Evolutionary conservation across 2,888 invertebrate species (phyloP).

Genomic region (Agonum fuliginosum): DNA sequence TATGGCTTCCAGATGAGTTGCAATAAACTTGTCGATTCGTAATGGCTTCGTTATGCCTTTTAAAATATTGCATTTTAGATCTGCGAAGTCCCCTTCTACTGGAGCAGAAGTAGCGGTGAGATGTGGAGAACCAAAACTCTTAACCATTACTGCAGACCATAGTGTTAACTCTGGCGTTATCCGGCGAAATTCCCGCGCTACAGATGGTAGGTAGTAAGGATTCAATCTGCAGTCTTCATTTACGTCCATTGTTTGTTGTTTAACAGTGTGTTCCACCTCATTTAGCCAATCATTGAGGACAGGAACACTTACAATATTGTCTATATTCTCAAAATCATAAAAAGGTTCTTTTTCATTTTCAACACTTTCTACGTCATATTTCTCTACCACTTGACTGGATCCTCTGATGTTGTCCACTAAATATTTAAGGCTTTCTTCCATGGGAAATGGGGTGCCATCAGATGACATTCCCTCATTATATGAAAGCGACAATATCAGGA

Average conservation of each 20-base stretch:
- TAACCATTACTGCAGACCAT: neutral
- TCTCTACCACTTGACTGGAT: neutral
- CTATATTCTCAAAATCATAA: neutral
- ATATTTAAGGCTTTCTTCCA: constrained; percentile 5
- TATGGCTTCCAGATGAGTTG: neutral
- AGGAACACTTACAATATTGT: constrained; percentile 2
- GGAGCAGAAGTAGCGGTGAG: neutral
- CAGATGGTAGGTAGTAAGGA: neutral
- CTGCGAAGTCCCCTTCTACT: neutral
- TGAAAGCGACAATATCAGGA: too few relatives aligned
- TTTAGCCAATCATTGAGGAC: neutral
- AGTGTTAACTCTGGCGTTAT: neutral
- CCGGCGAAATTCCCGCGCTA: neutral
- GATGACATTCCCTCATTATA: too few relatives aligned
- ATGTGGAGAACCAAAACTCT: constrained; percentile 2
- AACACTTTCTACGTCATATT: neutral
- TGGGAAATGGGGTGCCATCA: neutral
- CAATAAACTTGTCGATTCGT: too few relatives aligned
- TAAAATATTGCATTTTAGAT: constrained; percentile 2
- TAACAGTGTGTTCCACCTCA: neutral
- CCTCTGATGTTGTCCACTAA: neutral
- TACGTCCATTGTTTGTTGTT: neutral
- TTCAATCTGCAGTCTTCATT: neutral
- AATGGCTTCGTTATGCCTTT: neutral
- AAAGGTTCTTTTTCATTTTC: neutral